Evolutionary conservation across 2,113 vertebrate genomes (phyloP), one percentile per base, ranked within the genome.

Genomic region (Eubucco bourcierii): DNA sequence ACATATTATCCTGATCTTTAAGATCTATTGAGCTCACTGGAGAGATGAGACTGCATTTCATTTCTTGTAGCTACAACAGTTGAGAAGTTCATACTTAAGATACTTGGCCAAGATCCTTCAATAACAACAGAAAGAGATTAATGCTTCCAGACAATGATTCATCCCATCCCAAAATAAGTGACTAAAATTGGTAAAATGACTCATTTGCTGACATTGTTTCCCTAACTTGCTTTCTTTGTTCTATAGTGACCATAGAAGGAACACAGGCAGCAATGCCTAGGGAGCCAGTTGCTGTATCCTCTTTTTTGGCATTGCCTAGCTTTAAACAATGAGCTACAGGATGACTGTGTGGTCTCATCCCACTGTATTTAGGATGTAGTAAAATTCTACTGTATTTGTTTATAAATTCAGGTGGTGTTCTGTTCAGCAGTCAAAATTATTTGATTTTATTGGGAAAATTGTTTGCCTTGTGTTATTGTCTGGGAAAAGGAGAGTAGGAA

Each of bases 171-270:
- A 44, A 68, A 89, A 90, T 65, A 82, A 89, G 81, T 70, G 67
- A 28, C 84, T 89, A 70, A 87, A 65, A 79, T 53, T 81, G 46
- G 75, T 90, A 53, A 95, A 94, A 66, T 89, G 66, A 91, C 44
- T 95, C 81, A 95, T 82, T 79, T 82, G 67, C 78, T 90, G 78
- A 79, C 79, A 75, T 52, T 34, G 46, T 87, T 72, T 92, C 72
- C 41, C n/a, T 80, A 2, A 1, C 15, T 76, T 83, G 71, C 61
- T 71, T 67, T n/a, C 80, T 67, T 80, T 88, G 34, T 79, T 84
- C 78, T 92, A 0, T 44, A 61, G 23, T 83, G 76, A 88, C 94
- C 85, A n/a, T 85, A 90, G 88, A 94, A 93, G 89, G 87, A 94
- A 50, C 2, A 3, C 56, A 68, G 66, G 63, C 84, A 81, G 74